Evolutionary conservation across 2,113 vertebrate genomes (phyloP).

Genomic region (Dinomys branickii): DNA sequence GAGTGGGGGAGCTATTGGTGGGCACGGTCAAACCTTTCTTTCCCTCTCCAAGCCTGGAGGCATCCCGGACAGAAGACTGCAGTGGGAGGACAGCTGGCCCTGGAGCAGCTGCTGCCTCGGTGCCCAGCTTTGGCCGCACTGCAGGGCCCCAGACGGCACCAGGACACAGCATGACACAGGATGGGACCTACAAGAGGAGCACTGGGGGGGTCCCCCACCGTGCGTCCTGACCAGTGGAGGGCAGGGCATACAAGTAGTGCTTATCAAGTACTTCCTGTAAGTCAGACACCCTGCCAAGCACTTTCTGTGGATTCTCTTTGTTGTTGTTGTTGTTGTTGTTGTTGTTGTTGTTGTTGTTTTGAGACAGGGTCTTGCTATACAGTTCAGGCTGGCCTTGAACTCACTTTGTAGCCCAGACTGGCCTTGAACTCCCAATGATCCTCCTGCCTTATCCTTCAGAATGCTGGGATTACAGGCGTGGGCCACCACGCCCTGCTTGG

Average conservation of each 20-base stretch:
- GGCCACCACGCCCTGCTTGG: too few species aligned
- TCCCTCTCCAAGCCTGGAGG: background rate
- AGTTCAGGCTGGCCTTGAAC: too few species aligned
- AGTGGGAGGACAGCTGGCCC: background rate
- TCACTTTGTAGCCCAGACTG: too few species aligned
- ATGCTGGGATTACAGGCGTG: too few species aligned
- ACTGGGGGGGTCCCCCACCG: background rate
- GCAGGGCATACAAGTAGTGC: background rate
- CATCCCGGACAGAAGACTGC: background rate
- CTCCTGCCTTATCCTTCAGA: too few species aligned
- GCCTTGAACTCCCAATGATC: too few species aligned
- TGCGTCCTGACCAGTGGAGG: background rate
- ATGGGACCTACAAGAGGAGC: background rate
- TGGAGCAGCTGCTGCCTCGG: background rate
- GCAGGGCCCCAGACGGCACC: background rate
- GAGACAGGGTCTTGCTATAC: too few species aligned
- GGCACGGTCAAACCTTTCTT: too few species aligned
- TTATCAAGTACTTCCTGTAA: background rate
- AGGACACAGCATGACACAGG: background rate
- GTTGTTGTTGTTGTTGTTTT: too few species aligned
- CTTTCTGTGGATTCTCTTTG: background rate
- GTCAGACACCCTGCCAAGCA: background rate
- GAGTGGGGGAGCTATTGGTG: background rate
- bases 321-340: too few species aligned
- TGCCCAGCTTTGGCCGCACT: background rate